Base-by-base conservation (phyloP, 2,888 invertebrate genomes). In the Crematogaster levior region DNA sequence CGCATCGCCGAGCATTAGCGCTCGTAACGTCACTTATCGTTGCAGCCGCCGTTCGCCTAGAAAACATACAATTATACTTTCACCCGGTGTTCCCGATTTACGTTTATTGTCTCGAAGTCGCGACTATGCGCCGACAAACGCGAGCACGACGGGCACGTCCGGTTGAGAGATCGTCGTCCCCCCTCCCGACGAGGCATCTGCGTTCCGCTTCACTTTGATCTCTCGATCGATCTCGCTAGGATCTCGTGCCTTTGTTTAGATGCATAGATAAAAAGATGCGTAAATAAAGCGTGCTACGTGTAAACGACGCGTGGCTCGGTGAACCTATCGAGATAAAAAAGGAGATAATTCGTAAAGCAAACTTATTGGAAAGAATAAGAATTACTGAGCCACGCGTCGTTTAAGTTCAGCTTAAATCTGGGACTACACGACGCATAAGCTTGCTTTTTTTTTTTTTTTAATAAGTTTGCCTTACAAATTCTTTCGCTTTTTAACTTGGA, bases 41-140 rank as follows among this genome's bases (percentile, higher is more conserved):
- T 34, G 61, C 5, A 9, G 12, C 30, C 10, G 4, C 48, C 43
- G 24, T 21, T 40, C 51, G 63, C 68, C 77, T 43, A 58, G 34
- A 68, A 68, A 43, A 68, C 18, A 30, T 37, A 30, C 51, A 56
- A 68, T 66, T 68, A 61, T 58, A 72, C 73, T 68, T 68, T 58
- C 43, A 73, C 30, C 40, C 81, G 63, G 43, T 10, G 63, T 63
- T 81, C 74, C 63, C 70, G 68, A 66, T 66, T 70, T 79, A 24
- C 40, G 56, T 56, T 43, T 53, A 68, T 58, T 70, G 79, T 56
- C 61, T 51, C 73, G 43, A 12, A 43, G 56, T n/a, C 60, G n/a
- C n/a, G 60, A 2, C n/a, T 34, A 34, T 7, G 43, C 37, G 46
- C 18, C 48, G 40, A 40, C 37, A 40, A 61, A 51, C 37, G 40